phyloP scores from a whole-genome alignment of 2,797 vertebrate genomes.

The Leptodactylus fallax region DNA sequence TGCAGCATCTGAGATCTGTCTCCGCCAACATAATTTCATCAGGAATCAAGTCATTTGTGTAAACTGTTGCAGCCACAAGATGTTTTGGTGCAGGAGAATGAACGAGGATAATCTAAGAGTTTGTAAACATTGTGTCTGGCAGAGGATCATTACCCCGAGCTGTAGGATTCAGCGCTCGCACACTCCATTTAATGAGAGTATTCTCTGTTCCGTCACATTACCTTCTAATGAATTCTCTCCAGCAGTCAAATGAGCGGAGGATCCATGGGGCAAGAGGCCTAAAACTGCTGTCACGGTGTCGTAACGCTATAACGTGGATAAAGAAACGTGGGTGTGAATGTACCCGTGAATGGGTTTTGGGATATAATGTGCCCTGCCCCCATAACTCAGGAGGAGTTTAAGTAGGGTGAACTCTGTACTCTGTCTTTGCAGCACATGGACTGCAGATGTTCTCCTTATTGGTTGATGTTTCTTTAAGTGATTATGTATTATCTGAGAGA shows the following conservation, averaged over 20 bases:
- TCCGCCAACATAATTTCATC: slow-evolving; percentile 46
- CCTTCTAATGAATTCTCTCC: neutral
- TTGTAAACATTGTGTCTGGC: slow-evolving; percentile 34
- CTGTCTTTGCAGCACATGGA: too few species aligned
- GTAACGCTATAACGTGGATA: neutral
- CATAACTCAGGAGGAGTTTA: neutral
- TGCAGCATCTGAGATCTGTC: slow-evolving; percentile 47
- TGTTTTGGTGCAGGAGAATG: slow-evolving; percentile 42
- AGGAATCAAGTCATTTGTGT: slow-evolving; percentile 60
- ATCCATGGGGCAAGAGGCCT: neutral
- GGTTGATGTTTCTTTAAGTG: too few species aligned
- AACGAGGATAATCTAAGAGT: slow-evolving; percentile 31
- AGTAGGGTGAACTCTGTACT: too few species aligned
- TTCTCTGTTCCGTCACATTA: neutral
- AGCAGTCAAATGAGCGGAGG: neutral
- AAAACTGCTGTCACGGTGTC: neutral
- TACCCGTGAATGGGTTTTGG: neutral
- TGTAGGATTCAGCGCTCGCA: neutral
- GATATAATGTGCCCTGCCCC: neutral
- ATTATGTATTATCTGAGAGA: too few species aligned
- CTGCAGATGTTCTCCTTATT: too few species aligned
- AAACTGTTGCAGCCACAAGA: slow-evolving; percentile 54
- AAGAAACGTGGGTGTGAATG: neutral
- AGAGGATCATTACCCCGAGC: slow-evolving; percentile 33
- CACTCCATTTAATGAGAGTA: slow-evolving; percentile 9